Base-by-base conservation (phyloP, 2,113 vertebrate genomes). In the Euleptes europaea region DNA sequence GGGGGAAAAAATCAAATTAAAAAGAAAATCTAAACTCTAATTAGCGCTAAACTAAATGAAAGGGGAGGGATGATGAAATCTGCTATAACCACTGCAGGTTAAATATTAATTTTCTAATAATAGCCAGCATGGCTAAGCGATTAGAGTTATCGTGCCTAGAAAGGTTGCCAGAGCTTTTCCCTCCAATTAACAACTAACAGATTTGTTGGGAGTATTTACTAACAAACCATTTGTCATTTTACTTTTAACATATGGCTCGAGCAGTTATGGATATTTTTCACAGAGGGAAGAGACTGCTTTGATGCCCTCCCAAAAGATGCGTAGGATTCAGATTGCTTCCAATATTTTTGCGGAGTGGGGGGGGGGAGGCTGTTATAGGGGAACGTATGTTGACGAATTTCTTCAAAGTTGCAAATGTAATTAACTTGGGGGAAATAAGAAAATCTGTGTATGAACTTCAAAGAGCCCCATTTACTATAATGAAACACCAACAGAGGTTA, bases 81-180 rank as follows among this genome's bases (percentile, higher is more conserved):
- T 92, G 82, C 80, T 85, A 81, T 80, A 75, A 76, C 76, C 66
- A 63, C 4, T 84, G 78, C 86, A 90, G 78, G 85, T 14, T 70
- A 71, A 88, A 54, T 78, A 89, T 88, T 92, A 89, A 77, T 88
- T 84, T 80, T 70, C 77, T 89, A 40, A 2, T 70, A 84, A 92
- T 80, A 83, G 35, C 87, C 89, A 85, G 23, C 5, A 26, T 23
- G 54, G 54, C 54, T 2, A 17, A 57, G 49, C 13, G 49, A 14
- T 13, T 13, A 51, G 49, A 51, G 10, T n/a, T 51, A 14, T 51
- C 49, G 11, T 44, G 44, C 4, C 80, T 88, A 83, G 87, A 79
- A 42, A 84, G 60, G 83, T n/a, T 88, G 90, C 89, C 83, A 86
- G 79, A 69, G 66, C 81, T 60, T 44, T 12, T 19, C 35, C 10